Evolutionary conservation across 1,140 invertebrate genomes (phyloP).

Genomic region (Apis cerana): DNA sequence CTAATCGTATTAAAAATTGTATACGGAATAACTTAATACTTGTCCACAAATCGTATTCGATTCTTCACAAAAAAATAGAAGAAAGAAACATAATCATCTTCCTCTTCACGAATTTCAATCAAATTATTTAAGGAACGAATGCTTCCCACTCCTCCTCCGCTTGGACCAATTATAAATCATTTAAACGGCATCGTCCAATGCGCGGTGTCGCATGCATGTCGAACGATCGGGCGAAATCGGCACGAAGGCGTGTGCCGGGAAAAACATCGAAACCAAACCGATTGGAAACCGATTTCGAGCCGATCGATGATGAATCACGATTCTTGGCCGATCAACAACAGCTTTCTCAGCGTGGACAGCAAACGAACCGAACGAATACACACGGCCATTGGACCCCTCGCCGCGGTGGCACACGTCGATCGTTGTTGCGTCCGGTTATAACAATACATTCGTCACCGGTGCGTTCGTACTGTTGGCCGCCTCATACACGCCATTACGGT

Average conservation of each 20-base stretch:
- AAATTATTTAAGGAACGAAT: background rate
- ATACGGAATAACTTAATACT: too few relatives aligned
- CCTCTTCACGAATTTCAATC: too few relatives aligned
- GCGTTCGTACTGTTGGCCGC: background rate
- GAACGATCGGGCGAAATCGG: background rate
- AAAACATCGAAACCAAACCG: background rate
- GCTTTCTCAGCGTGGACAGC: slow-evolving; percentile 8
- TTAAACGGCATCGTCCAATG: background rate
- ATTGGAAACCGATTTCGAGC: too few relatives aligned
- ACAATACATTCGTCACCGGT: slow-evolving; percentile 28
- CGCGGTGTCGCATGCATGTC: background rate
- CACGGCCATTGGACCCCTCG: background rate
- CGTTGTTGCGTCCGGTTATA: background rate
- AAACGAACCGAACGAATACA: background rate
- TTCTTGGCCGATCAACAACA: slow-evolving; percentile 9
- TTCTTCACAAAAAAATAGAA: too few relatives aligned
- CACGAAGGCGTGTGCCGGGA: background rate
- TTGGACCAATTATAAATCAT: slow-evolving; percentile 21
- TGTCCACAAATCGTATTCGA: too few relatives aligned
- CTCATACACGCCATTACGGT: slow-evolving; percentile 30
- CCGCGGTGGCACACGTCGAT: background rate
- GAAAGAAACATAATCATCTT: too few relatives aligned
- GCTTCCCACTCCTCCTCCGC: too few relatives aligned
- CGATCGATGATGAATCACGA: slow-evolving; percentile 31
- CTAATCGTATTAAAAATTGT: too few relatives aligned